Evolutionary conservation across 2,797 vertebrate genomes (phyloP).

Genomic region (Sebastes iracundus): DNA sequence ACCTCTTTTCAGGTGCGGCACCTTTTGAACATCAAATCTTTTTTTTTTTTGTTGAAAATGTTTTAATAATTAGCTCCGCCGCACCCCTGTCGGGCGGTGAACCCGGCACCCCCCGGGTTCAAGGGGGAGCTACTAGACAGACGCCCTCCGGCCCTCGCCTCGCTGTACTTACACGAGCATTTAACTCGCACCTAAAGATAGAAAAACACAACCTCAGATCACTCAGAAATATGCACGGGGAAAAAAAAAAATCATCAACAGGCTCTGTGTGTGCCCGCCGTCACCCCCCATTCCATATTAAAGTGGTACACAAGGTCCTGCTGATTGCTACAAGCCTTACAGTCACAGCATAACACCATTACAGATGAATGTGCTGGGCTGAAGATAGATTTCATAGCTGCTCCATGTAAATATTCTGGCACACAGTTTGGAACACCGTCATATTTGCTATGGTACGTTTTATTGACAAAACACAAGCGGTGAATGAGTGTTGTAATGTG

Average conservation of each 20-base stretch:
- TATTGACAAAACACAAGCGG: slow-evolving; percentile 40
- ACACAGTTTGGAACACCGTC: slow-evolving; percentile 57
- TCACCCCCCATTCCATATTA: slow-evolving; percentile 57
- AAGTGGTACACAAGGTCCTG: slow-evolving; percentile 65
- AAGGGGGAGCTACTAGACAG: slow-evolving; percentile 43
- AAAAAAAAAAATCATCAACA: slow-evolving; percentile 55
- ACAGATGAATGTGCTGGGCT: slow-evolving; percentile 58
- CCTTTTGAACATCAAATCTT: slow-evolving; percentile 73
- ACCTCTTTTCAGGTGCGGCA: slow-evolving; percentile 68
- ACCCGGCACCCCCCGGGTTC: slow-evolving; percentile 31
- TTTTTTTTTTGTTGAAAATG: slow-evolving; percentile 21
- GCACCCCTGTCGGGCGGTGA: slow-evolving; percentile 48
- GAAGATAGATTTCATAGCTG: slow-evolving; percentile 45
- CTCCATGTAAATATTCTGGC: slow-evolving; percentile 67
- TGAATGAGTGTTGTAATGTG: slow-evolving; percentile 15
- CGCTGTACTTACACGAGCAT: slow-evolving; percentile 55
- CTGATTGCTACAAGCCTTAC: slow-evolving; percentile 70
- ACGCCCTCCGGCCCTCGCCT: slow-evolving; percentile 46
- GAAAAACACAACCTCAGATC: slow-evolving; percentile 42
- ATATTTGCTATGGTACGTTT: slow-evolving; percentile 52
- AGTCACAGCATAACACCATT: slow-evolving; percentile 63
- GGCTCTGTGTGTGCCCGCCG: slow-evolving; percentile 49
- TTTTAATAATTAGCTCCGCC: slow-evolving; percentile 67
- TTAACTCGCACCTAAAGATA: slow-evolving; percentile 58
- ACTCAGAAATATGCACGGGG: slow-evolving; percentile 55